Conservation (phyloP, 2,797 vertebrate genomes). For the Amniataba percoides region DNA sequence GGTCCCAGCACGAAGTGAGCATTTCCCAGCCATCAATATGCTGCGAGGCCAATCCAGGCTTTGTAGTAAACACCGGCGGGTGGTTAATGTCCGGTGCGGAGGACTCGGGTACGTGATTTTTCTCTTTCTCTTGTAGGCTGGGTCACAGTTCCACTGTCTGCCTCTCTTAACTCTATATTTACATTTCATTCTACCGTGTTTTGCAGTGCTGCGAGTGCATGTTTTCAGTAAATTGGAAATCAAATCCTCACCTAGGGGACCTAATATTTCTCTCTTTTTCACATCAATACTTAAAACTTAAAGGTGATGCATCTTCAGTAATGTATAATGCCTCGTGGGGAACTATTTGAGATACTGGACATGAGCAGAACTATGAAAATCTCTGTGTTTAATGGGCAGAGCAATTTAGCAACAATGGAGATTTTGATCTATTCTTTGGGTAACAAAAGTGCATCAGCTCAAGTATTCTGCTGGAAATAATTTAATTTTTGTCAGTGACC, state of each 20-base stretch:
- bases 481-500: neutral
- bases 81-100: slow-evolving; percentile 65
- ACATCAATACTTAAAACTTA: slow-evolving; percentile 30
- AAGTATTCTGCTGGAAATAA: slow-evolving; percentile 1
- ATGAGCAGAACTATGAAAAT: neutral
- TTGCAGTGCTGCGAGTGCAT: neutral
- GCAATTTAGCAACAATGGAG: neutral
- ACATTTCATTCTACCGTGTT: slow-evolving; percentile 8
- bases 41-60: slow-evolving; percentile 62
- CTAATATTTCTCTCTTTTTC: slow-evolving; percentile 21
- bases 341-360: slow-evolving; percentile 2
- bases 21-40: slow-evolving; percentile 72
- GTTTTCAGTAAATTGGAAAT: slow-evolving; percentile 30
- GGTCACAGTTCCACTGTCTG: slow-evolving; percentile 33
- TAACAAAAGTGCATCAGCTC: slow-evolving; percentile 3
- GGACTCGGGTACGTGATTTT: slow-evolving; percentile 57
- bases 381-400: neutral
- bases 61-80: slow-evolving; percentile 74
- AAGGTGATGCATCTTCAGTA: slow-evolving; percentile 22
- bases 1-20: slow-evolving; percentile 75
- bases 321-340: neutral
- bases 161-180: slow-evolving; percentile 21
- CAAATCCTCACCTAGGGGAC: slow-evolving; percentile 16
- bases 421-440: slow-evolving; percentile 6
- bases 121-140: slow-evolving; percentile 44